phyloP scores from a whole-genome alignment of 1,140 invertebrate genomes.

The Aphis gossypii region DNA sequence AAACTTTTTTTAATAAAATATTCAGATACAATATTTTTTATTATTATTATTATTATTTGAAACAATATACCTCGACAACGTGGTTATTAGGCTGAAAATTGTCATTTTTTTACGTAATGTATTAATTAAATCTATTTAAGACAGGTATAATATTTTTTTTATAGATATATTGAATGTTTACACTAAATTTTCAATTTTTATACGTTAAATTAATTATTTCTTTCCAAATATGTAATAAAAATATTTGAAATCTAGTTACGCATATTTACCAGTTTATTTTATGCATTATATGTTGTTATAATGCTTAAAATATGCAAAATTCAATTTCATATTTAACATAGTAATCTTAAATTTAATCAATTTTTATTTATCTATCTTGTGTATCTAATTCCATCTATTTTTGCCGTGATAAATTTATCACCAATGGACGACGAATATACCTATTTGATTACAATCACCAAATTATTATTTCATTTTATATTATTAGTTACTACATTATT shows the following conservation, averaged over 20 bases:
- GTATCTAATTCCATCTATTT: not conserved
- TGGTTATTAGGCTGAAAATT: too few relatives aligned
- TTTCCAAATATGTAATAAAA: not conserved
- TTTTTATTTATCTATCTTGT: not conserved
- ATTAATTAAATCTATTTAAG: too few relatives aligned
- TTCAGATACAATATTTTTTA: not conserved
- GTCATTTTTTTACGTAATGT: too few relatives aligned
- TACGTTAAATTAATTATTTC: not conserved
- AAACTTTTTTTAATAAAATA: not conserved
- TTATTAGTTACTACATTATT: not conserved
- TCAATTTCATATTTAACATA: not conserved
- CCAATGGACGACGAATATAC: not conserved
- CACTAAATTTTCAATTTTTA: too few relatives aligned
- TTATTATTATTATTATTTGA: too few relatives aligned
- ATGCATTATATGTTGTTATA: not conserved
- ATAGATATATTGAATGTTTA: too few relatives aligned
- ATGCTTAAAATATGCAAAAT: not conserved
- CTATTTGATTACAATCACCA: not conserved
- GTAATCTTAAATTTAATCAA: not conserved
- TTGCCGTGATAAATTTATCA: not conserved
- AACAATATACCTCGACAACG: too few relatives aligned
- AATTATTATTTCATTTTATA: not conserved
- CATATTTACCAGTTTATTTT: not conserved
- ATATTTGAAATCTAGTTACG: not conserved
- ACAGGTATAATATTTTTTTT: too few relatives aligned